Evolutionary conservation across 2,797 vertebrate species (phyloP).

Genomic region (Artibeus jamaicensis): DNA sequence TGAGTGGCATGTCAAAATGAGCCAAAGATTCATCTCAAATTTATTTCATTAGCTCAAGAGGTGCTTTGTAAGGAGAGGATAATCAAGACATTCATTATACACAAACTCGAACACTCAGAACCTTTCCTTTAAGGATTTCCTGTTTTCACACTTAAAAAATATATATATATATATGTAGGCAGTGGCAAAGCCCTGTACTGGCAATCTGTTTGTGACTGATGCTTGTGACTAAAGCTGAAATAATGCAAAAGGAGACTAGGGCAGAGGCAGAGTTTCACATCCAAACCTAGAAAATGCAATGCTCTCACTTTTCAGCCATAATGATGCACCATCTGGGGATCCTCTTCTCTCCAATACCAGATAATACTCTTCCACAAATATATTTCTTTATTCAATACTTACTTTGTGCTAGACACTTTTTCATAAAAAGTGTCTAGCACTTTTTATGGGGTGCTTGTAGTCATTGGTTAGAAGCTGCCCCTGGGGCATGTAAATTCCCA

Average conservation of each 20-base stretch:
- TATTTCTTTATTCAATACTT: neutral
- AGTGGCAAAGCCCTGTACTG: neutral
- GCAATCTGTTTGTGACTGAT: neutral
- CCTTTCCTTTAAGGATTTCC: constrained; percentile 29
- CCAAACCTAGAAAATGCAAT: neutral
- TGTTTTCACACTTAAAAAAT: neutral
- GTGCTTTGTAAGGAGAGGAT: constrained; percentile 43
- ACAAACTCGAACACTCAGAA: constrained; percentile 28
- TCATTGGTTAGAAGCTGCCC: neutral
- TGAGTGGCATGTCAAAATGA: constrained; percentile 34
- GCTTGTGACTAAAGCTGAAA: neutral
- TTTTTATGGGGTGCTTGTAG: no score
- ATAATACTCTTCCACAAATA: neutral
- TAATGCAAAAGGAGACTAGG: neutral
- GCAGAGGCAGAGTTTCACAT: neutral
- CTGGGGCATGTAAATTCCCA: neutral
- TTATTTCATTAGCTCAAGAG: constrained; percentile 70
- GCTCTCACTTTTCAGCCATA: neutral
- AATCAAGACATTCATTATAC: constrained; percentile 47
- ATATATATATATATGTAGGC: neutral
- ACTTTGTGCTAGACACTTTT: neutral
- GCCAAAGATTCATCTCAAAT: constrained; percentile 28
- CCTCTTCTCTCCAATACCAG: neutral
- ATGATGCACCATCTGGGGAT: neutral
- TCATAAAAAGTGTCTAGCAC: no score